phyloP scores from a whole-genome alignment of 2,888 invertebrate genomes.

The Andrena marginata region DNA sequence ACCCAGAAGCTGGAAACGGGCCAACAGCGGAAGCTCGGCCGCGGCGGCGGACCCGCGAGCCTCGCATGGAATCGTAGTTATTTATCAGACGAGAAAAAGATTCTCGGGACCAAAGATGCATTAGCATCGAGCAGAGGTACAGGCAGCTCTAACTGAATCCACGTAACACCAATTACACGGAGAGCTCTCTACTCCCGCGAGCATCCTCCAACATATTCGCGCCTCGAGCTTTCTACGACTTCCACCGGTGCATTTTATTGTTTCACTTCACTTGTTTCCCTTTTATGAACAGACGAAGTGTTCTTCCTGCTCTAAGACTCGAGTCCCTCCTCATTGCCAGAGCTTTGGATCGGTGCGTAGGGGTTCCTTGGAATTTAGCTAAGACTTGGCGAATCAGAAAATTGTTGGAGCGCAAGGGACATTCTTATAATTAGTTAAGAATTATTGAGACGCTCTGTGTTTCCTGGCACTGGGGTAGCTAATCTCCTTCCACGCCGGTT shows the following conservation, averaged over 20 bases:
- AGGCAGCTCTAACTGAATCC: conserved; percentile 3
- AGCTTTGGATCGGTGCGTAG: too few species aligned
- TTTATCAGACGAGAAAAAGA: conserved; percentile 39
- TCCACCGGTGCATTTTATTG: background rate
- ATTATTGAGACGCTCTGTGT: too few species aligned
- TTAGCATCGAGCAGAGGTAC: conserved; percentile 13
- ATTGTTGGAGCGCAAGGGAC: too few species aligned
- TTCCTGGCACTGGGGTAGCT: too few species aligned
- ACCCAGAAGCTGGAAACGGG: conserved; percentile 62
- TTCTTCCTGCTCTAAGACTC: too few species aligned
- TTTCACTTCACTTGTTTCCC: background rate
- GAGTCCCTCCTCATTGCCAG: too few species aligned
- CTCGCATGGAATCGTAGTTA: conserved; percentile 50
- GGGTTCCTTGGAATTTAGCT: too few species aligned
- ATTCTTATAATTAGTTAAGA: too few species aligned
- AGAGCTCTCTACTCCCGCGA: background rate
- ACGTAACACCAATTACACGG: background rate
- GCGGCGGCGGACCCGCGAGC: conserved; percentile 37
- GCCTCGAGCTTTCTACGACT: background rate
- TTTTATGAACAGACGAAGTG: too few species aligned
- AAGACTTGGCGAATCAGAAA: too few species aligned
- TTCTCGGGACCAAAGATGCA: conserved; percentile 18
- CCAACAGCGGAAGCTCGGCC: conserved; percentile 48
- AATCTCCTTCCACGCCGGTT: too few species aligned
- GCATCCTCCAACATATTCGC: background rate